phyloP scores from a whole-genome alignment of 1,140 invertebrate genomes.

The Monomorium pharaonis region DNA sequence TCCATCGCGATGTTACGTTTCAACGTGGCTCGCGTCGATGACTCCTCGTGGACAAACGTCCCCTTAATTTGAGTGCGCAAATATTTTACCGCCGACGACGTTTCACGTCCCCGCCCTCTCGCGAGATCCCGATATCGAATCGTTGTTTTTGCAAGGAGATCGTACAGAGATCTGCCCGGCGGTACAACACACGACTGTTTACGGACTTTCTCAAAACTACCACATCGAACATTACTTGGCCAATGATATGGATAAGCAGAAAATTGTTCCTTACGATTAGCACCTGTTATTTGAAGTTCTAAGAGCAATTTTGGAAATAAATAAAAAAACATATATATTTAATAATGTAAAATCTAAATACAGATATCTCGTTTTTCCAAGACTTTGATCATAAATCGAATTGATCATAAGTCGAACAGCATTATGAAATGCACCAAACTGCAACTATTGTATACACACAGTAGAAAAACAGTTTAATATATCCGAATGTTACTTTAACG shows the following conservation, averaged over 20 bases:
- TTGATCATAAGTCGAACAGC: too few species aligned
- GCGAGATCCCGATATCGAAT: background rate
- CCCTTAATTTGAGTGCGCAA: constrained; percentile 49
- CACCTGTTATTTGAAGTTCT: background rate
- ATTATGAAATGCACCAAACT: too few species aligned
- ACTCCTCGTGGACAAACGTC: constrained; percentile 34
- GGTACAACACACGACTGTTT: too few species aligned
- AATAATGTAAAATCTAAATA: too few species aligned
- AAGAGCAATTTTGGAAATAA: background rate
- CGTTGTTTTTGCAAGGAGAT: background rate
- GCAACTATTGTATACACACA: too few species aligned
- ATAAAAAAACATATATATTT: background rate
- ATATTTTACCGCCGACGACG: constrained; percentile 41
- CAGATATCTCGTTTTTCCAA: too few species aligned
- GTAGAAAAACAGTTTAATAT: too few species aligned
- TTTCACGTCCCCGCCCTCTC: background rate
- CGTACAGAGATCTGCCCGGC: too few species aligned
- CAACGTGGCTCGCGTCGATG: constrained; percentile 5
- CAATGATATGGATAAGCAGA: background rate
- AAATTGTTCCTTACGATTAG: background rate
- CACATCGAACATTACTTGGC: background rate
- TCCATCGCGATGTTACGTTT: constrained; percentile 29
- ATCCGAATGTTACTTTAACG: too few species aligned
- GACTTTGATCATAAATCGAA: too few species aligned
- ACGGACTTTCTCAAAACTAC: background rate